Evolutionary conservation across 1,140 invertebrate species (phyloP).

Genomic region (Philopotamus ludificatus): DNA sequence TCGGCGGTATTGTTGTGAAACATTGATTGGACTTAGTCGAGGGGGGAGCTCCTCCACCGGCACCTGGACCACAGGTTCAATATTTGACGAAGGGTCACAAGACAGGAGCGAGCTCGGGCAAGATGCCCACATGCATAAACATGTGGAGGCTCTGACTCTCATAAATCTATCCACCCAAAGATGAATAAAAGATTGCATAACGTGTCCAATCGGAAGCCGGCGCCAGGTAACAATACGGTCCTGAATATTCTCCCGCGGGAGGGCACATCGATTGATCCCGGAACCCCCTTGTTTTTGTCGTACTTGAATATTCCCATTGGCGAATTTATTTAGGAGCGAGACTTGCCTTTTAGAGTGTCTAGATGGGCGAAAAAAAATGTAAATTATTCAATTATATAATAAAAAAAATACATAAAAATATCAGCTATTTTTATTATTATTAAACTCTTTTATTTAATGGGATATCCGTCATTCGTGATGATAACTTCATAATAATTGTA

Average conservation of each 20-base stretch:
- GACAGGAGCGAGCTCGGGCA: not conserved
- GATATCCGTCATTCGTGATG: no score
- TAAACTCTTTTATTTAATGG: no score
- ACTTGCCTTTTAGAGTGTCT: no score
- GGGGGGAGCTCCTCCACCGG: conserved; percentile 1
- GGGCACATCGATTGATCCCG: not conserved
- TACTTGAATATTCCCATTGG: no score
- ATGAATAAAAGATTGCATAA: conserved; percentile 17
- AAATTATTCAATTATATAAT: no score
- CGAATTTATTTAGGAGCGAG: no score
- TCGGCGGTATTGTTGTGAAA: not conserved
- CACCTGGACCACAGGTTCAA: conserved; percentile 8
- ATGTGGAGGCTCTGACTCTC: not conserved
- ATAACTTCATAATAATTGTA: no score
- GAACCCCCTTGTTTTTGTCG: no score
- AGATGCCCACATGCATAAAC: conserved; percentile 6
- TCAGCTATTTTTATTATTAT: no score
- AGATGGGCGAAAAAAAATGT: no score
- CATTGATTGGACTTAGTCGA: conserved; percentile 1
- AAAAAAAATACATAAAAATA: no score
- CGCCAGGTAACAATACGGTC: not conserved
- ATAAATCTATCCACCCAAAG: conserved; percentile 5
- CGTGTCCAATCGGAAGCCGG: conserved; percentile 7
- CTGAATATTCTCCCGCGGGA: conserved; percentile 5
- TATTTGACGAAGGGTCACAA: conserved; percentile 3